Conservation (phyloP, 2,888 invertebrate genomes). For the Petrolisthes manimaculis region DNA sequence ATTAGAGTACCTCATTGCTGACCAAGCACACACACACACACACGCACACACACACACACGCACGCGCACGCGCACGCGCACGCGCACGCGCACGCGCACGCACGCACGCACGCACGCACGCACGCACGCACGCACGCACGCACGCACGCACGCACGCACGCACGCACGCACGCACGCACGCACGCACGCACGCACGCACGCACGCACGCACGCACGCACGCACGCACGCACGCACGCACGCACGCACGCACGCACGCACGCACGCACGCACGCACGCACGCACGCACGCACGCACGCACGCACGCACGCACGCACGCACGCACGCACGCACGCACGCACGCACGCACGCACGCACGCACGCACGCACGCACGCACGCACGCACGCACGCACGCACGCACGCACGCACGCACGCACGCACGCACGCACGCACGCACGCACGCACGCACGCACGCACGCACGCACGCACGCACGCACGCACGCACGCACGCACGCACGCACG, state of each 20-base stretch:
- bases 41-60: constrained; percentile 30
- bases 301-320: background rate
- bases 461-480: too few relatives aligned
- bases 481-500: too few relatives aligned
- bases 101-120: background rate
- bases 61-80: background rate
- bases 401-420: too few relatives aligned
- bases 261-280: background rate
- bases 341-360: background rate
- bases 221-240: background rate
- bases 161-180: background rate
- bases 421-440: too few relatives aligned
- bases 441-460: too few relatives aligned
- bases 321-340: background rate
- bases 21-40: background rate
- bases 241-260: background rate
- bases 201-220: background rate
- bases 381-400: too few relatives aligned
- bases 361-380: background rate
- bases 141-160: constrained; percentile 14
- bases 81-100: constrained; percentile 23
- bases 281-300: background rate
- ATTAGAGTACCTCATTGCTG: background rate
- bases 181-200: background rate
- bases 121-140: constrained; percentile 7